Percentiles rank a stretch among this genome's conserved stretches.
Evolutionary conservation across 1,140 invertebrate species (phyloP).

Genomic region (Spodoptera litura): DNA sequence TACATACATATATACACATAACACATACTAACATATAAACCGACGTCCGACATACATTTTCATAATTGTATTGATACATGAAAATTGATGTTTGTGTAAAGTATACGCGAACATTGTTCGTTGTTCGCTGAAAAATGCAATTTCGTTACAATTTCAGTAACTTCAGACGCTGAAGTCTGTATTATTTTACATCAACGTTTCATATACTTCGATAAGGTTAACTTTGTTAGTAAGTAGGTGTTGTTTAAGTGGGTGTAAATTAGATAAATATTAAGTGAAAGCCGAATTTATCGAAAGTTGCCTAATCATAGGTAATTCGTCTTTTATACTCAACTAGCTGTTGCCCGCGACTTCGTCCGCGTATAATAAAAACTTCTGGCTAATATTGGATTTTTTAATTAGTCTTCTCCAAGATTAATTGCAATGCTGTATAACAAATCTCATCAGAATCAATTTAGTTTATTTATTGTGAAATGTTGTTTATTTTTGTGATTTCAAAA

Average conservation of each 20-base stretch:
- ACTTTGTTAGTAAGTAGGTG: not conserved
- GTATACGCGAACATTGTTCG: not conserved
- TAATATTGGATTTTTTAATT: no score
- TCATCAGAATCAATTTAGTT: no score
- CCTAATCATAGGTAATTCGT: no score
- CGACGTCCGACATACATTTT: not conserved
- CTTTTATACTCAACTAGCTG: no score
- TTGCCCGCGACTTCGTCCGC: no score
- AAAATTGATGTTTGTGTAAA: conserved; percentile 24
- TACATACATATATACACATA: not conserved
- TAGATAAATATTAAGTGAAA: not conserved
- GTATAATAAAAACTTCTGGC: no score
- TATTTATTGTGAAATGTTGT: no score
- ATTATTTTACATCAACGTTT: conserved; percentile 3
- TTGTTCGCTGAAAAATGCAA: conserved; percentile 15
- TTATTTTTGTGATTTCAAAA: no score
- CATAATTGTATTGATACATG: conserved; percentile 27
- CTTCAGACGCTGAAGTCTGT: not conserved
- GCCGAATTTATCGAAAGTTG: no score
- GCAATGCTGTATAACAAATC: no score
- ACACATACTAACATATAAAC: not conserved
- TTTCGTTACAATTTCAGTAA: conserved; percentile 5
- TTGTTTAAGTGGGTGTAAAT: not conserved
- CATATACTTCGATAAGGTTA: not conserved
- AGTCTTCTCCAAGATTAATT: no score